Percentiles rank a stretch among this genome's conserved stretches.
Conservation (phyloP, 2,113 vertebrate genomes). For the Irena cyanogastra region DNA sequence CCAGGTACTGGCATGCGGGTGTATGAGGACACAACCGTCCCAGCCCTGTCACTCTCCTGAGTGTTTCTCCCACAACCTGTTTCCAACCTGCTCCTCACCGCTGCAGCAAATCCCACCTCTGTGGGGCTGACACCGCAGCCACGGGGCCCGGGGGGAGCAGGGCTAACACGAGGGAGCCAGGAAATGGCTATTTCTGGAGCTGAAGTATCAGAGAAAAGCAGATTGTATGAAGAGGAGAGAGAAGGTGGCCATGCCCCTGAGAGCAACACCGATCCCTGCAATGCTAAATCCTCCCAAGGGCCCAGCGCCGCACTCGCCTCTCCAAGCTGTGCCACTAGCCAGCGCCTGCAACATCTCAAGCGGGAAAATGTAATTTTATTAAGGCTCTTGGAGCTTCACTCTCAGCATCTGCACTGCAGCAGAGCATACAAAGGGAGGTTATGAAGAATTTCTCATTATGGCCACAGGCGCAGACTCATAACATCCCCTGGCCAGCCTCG, state of each 20-base stretch:
- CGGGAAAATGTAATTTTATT: constrained; percentile 16
- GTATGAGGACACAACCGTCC: rapidly evolving
- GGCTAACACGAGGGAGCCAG: not conserved
- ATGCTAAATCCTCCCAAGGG: rapidly evolving
- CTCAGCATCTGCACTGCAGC: constrained; percentile 37
- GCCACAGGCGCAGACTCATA: not conserved
- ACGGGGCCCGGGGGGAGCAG: not conserved
- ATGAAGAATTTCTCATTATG: constrained; percentile 6
- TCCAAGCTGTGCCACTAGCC: not conserved
- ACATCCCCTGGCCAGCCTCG: not conserved
- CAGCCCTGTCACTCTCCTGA: rapidly evolving
- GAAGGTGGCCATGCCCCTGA: not conserved
- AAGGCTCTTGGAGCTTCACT: not conserved
- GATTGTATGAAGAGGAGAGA: not conserved
- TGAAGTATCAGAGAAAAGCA: not conserved
- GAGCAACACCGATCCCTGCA: not conserved
- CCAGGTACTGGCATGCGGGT: rapidly evolving
- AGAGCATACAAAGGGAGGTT: constrained; percentile 3
- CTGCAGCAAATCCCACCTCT: not conserved
- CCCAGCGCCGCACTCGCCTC: rapidly evolving
- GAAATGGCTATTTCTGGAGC: not conserved
- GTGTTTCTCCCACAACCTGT: not conserved
- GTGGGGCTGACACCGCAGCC: not conserved
- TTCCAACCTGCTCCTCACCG: not conserved
- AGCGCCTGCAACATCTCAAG: not conserved